Percentiles rank a stretch among this genome's conserved stretches.
phyloP scores from a whole-genome alignment of 2,888 invertebrate genomes.

The Blera fallax region DNA sequence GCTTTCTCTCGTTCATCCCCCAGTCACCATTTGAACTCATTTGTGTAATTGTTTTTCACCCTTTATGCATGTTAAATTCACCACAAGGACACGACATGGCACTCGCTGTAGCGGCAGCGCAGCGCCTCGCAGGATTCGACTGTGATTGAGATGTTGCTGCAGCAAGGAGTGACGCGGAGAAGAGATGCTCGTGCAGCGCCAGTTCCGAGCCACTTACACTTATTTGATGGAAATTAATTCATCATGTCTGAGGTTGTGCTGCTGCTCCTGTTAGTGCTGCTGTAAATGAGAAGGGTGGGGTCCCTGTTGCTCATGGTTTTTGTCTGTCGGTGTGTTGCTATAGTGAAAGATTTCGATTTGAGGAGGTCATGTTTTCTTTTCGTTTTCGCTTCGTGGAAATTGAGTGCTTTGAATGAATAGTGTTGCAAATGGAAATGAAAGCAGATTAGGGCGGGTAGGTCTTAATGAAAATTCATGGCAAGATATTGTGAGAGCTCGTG shows the following conservation, averaged over 20 bases:
- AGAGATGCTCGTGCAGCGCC: slow-evolving; percentile 11
- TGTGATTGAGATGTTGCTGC: slow-evolving; percentile 39
- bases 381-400: not conserved
- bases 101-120: slow-evolving; percentile 1
- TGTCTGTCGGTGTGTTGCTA: slow-evolving; percentile 16
- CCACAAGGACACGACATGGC: slow-evolving; percentile 41
- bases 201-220: slow-evolving; percentile 58
- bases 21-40: slow-evolving; percentile 58
- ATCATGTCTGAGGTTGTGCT: slow-evolving; percentile 49
- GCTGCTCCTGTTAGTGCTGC: not conserved
- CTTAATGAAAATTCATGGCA: not conserved
- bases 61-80: slow-evolving; percentile 48
- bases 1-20: not conserved
- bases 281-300: not conserved
- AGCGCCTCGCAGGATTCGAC: not conserved
- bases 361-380: not conserved
- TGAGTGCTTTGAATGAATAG: not conserved
- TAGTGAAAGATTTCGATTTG: not conserved
- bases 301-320: slow-evolving; percentile 33
- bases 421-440: not conserved
- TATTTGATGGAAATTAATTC: slow-evolving; percentile 69
- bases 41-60: slow-evolving; percentile 65
- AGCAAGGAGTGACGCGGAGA: not conserved
- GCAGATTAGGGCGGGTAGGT: not conserved
- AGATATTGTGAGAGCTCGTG: not conserved